Conservation (phyloP, 2,888 invertebrate species). For the Plagiodera versicolora region DNA sequence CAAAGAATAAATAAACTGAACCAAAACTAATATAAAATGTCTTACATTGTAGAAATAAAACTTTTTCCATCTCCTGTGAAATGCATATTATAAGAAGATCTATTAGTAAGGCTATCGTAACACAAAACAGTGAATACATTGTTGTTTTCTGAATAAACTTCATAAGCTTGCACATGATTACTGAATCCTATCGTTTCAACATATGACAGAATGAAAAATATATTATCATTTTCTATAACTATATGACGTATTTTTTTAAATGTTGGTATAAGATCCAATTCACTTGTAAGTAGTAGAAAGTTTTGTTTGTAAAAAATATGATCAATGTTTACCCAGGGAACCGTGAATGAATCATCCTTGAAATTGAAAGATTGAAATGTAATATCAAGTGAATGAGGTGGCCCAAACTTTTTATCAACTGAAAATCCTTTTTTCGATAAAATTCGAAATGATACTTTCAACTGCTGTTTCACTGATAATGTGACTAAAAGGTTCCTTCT, state of each 20-base stretch:
- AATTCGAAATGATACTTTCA: conserved; percentile 13
- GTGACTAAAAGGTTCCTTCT: conserved; percentile 13
- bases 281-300: neutral
- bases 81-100: conserved; percentile 1
- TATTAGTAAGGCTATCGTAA: neutral
- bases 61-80: neutral
- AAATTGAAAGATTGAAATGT: neutral
- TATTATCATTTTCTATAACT: neutral
- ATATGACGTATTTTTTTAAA: neutral
- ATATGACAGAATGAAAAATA: neutral
- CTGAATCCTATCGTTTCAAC: neutral
- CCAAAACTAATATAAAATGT: neutral
- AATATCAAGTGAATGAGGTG: neutral
- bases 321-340: neutral
- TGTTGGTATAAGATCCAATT: neutral
- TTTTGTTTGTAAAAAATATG: neutral
- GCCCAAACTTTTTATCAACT: conserved; percentile 2
- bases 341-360: neutral
- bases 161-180: neutral
- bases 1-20: too few species aligned
- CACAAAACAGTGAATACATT: neutral
- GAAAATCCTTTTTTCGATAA: conserved; percentile 4
- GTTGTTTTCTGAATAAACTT: neutral
- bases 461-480: conserved; percentile 16
- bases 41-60: neutral